phyloP scores from a whole-genome alignment of 2,888 invertebrate species.

The Elgonia sp. region DNA sequence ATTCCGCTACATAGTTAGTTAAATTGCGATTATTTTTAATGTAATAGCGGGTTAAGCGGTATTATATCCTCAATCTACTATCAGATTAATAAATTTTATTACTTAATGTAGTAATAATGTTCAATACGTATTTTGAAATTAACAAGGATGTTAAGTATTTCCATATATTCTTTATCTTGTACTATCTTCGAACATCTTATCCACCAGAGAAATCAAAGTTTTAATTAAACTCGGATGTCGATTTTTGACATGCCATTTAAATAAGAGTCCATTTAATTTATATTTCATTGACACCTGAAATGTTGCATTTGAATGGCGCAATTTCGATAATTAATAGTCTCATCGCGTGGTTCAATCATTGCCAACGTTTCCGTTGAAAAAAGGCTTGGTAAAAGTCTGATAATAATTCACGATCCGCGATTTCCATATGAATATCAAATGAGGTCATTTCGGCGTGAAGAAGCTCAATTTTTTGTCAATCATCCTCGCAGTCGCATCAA shows the following conservation, averaged over 20 bases:
- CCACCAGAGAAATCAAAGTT: background rate
- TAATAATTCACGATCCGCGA: slow-evolving; percentile 35
- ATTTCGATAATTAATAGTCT: slow-evolving; percentile 44
- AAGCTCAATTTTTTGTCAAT: slow-evolving; percentile 36
- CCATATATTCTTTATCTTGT: too few species aligned
- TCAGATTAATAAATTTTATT: too few species aligned
- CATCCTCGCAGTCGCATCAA: slow-evolving; percentile 23
- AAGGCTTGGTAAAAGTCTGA: background rate
- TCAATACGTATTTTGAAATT: too few species aligned
- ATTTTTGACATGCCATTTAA: background rate
- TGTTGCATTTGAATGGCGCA: slow-evolving; percentile 20
- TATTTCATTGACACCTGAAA: slow-evolving; percentile 18
- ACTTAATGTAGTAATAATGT: too few species aligned
- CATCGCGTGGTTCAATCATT: slow-evolving; percentile 41
- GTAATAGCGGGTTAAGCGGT: too few species aligned
- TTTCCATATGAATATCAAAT: slow-evolving; percentile 34
- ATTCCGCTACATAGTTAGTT: too few species aligned
- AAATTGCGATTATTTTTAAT: too few species aligned
- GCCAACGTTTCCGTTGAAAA: slow-evolving; percentile 8
- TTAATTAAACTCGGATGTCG: slow-evolving; percentile 4
- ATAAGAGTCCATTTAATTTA: slow-evolving; percentile 7
- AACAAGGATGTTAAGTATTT: too few species aligned
- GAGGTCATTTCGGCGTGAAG: slow-evolving; percentile 33
- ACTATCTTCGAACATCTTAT: too few species aligned
- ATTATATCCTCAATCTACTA: too few species aligned